Conservation (phyloP, 2,797 vertebrate genomes). For the Miichthys miiuy region DNA sequence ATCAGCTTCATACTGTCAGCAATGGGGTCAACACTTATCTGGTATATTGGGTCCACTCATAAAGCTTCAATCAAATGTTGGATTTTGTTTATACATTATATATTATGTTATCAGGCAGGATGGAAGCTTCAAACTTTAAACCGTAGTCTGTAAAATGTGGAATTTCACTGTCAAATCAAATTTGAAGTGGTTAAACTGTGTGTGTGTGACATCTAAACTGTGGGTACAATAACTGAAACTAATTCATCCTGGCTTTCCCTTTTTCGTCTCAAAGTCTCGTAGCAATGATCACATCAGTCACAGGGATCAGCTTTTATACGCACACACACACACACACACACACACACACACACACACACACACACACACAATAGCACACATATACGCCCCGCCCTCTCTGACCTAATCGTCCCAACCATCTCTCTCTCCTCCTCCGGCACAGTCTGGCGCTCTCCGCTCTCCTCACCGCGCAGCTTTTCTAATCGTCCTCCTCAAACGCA, state of each 20-base stretch:
- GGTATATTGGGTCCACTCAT: neutral
- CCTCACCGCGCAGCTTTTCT: conserved; percentile 63
- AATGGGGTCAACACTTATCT: neutral
- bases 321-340: conserved; percentile 13
- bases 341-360: conserved; percentile 14
- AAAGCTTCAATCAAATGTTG: neutral
- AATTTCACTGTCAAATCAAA: neutral
- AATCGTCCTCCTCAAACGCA: conserved; percentile 60
- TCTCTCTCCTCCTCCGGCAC: conserved; percentile 53
- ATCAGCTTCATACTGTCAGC: neutral
- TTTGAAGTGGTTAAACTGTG: neutral
- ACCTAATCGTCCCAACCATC: conserved; percentile 72
- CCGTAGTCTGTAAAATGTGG: neutral
- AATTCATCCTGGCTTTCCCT: conserved; percentile 35
- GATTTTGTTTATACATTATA: neutral
- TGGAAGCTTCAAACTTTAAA: neutral
- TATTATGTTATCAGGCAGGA: neutral
- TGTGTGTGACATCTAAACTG: conserved; percentile 33
- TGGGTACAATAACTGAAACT: conserved; percentile 25
- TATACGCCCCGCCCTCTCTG: conserved; percentile 76
- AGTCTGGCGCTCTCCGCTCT: conserved; percentile 71
- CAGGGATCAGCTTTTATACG: conserved; percentile 45
- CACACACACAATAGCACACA: neutral
- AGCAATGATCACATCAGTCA: conserved; percentile 61
- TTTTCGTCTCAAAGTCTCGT: conserved; percentile 19